Base-by-base conservation (phyloP, 2,888 invertebrate genomes). In the Heliconius sara region DNA sequence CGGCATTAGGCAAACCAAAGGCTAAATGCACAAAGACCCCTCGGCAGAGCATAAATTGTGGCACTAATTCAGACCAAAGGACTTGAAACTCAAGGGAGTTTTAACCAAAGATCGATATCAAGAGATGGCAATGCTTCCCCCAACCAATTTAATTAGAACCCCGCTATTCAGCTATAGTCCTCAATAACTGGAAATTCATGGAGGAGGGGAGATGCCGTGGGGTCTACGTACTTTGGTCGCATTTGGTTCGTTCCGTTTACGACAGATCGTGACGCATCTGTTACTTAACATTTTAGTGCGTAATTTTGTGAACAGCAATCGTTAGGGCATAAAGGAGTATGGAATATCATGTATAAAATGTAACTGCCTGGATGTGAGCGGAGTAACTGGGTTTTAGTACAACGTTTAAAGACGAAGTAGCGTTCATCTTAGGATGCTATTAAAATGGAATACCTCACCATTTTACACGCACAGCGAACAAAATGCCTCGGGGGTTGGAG, bases 61-160 rank as follows among this genome's bases (percentile, higher is more conserved):
- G 90, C 90, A 90, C 91, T 92, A 93, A 93, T 92, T 92, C 91
- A 87, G 86, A 86, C 87, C 87, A 86, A 87, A 88, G 88, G 88
- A 91, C 91, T 91, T 89, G 90, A 92, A 91, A 91, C 92, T 90
- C 92, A 89, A 91, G 94, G 93, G 94, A 93, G 90, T 88, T 85
- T 84, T 87, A 85, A 88, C 90, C 91, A 90, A 91, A 95, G 94
- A 95, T 95, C 94, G 93, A 94, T 94, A 94, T 93, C 92, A 90
- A 91, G 90, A 91, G 91, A 90, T 90, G 88, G 89, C 91, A 91
- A 91, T 92, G 91, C 90, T 88, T 87, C 91, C 91, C 91, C 92
- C 89, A 88, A 85, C 92, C 93, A 91, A 87, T 88, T 82, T 85
- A 87, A 79, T 79, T 78, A 86, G 94, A 90, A 85, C 93, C 88